Conservation (phyloP, 2,797 vertebrate species). For the Esox lucius region DNA sequence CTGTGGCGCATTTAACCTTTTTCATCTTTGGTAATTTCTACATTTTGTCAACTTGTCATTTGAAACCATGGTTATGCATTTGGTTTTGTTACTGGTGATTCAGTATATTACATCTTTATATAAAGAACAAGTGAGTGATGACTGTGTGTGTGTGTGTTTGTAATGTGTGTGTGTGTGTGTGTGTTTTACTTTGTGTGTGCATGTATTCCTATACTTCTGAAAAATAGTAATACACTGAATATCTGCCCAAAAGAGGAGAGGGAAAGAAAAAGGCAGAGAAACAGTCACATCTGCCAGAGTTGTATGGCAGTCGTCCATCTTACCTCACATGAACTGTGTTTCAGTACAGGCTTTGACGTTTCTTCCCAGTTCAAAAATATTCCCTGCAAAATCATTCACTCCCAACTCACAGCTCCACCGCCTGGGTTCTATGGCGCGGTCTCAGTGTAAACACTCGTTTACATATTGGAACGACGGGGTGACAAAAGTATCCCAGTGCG, state of each 20-base stretch:
- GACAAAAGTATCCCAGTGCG: conserved; percentile 39
- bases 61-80: neutral
- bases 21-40: neutral
- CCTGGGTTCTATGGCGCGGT: conserved; percentile 60
- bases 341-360: conserved; percentile 83
- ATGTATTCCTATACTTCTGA: too few relatives aligned
- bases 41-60: neutral
- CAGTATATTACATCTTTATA: neutral
- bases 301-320: conserved; percentile 81
- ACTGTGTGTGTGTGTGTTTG: neutral
- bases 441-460: conserved; percentile 48
- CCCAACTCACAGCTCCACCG: conserved; percentile 43
- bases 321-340: conserved; percentile 82
- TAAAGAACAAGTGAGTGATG: neutral
- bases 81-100: neutral
- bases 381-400: conserved; percentile 70
- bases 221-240: conserved; percentile 11
- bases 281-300: conserved; percentile 71
- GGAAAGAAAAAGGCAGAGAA: conserved; percentile 36
- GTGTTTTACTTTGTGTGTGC: too few relatives aligned
- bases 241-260: conserved; percentile 36
- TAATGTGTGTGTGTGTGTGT: neutral
- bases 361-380: conserved; percentile 73
- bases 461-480: conserved; percentile 40
- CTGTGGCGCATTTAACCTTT: neutral